Percentiles rank a stretch among this genome's conserved stretches.
Conservation (phyloP, 2,797 vertebrate species). For the Fundulus diaphanus region DNA sequence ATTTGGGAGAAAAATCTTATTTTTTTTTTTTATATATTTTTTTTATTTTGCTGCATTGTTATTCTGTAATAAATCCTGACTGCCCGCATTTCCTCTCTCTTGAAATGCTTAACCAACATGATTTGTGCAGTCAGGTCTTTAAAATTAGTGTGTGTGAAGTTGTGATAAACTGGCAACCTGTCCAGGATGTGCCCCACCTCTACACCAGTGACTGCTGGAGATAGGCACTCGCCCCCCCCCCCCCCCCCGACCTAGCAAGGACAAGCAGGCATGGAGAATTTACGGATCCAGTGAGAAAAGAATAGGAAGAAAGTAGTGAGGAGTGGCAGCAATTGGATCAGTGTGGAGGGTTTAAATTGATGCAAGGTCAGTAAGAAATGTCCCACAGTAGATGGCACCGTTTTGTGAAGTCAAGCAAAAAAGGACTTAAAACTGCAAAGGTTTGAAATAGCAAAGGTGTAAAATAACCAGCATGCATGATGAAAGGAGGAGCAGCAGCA, state of each 20-base stretch:
- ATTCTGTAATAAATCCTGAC: not conserved
- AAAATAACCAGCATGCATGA: too few species aligned
- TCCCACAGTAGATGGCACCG: not conserved
- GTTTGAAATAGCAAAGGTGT: too few species aligned
- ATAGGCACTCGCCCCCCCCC: not conserved
- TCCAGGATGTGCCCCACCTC: not conserved
- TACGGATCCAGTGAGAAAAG: not conserved
- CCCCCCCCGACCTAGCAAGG: not conserved
- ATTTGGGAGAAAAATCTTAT: not conserved
- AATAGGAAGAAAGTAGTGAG: not conserved
- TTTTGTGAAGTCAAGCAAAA: not conserved
- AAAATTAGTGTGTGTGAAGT: not conserved
- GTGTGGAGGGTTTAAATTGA: not conserved
- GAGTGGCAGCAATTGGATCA: not conserved
- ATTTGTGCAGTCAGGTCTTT: too few species aligned
- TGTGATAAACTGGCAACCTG: not conserved
- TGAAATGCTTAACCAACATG: not conserved
- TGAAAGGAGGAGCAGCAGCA: not conserved
- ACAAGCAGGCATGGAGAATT: not conserved
- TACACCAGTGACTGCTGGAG: not conserved
- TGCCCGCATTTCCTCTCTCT: not conserved
- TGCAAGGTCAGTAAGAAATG: not conserved
- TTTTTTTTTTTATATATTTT: not conserved
- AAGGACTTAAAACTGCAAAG: not conserved
- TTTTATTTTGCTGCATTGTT: too few species aligned